These are phyloP conservation scores for Mionectes macconnelli DNA, from an alignment of 2,113 vertebrate species.

Conservation along the genomic window DNA sequence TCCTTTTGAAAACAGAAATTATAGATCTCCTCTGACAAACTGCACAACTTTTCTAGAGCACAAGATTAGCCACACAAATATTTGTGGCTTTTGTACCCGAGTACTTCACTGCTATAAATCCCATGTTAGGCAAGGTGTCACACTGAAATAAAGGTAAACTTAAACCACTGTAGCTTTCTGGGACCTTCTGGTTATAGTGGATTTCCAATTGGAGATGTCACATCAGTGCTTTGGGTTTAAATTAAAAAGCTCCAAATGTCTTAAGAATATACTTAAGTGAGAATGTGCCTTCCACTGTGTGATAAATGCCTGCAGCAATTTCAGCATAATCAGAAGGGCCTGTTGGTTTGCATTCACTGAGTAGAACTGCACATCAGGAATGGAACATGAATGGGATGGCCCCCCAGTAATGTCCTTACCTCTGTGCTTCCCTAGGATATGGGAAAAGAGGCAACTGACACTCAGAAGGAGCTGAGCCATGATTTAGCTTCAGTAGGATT, in stretches of 20 bases:
- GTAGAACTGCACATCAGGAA: neutral
- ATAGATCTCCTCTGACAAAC: neutral
- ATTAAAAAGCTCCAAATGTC: neutral
- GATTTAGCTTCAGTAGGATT: neutral
- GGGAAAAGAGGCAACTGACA: neutral
- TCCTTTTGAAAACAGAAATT: neutral
- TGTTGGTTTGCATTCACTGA: neutral
- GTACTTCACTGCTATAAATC: neutral
- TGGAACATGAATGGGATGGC: fast-evolving
- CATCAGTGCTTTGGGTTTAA: neutral
- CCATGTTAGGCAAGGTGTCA: neutral
- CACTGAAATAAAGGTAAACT: neutral
- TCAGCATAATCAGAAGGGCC: neutral
- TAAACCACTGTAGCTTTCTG: neutral
- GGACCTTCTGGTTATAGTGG: neutral
- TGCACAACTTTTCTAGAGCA: neutral
- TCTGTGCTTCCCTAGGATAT: neutral
- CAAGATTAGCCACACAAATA: neutral
- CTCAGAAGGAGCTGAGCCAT: neutral
- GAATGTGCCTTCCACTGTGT: neutral
- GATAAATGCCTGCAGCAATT: neutral
- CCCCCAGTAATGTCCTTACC: neutral
- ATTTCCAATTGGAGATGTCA: neutral
- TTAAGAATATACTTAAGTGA: neutral
- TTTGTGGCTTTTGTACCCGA: neutral